Percentiles rank a stretch among this genome's conserved stretches.
phyloP scores from a whole-genome alignment of 2,888 invertebrate genomes.

The Lottia gigantea region DNA sequence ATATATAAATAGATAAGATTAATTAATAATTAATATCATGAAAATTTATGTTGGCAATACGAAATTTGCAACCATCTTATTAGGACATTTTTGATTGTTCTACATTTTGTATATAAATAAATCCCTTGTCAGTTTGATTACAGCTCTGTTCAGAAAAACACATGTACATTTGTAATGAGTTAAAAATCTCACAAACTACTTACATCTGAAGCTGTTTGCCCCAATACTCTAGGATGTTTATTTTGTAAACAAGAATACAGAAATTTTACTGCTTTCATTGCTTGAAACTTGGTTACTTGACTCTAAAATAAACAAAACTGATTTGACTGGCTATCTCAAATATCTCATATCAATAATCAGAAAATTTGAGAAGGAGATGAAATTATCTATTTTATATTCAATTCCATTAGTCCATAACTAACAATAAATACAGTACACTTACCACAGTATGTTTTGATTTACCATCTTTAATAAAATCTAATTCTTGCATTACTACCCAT shows the following conservation, averaged over 20 bases:
- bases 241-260: slow-evolving; percentile 35
- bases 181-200: slow-evolving; percentile 6
- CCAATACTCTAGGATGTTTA: slow-evolving; percentile 41
- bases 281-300: slow-evolving; percentile 27
- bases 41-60: no score
- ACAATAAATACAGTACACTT: neutral
- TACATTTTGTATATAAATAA: no score
- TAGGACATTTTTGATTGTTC: no score
- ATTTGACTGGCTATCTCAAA: no score
- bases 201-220: slow-evolving; percentile 49
- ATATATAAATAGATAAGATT: neutral
- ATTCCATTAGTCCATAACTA: neutral
- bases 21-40: no score
- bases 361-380: no score
- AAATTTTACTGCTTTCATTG: slow-evolving; percentile 37
- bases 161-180: no score
- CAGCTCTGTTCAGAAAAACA: slow-evolving; percentile 1
- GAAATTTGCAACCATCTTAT: no score
- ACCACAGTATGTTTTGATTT: slow-evolving; percentile 18
- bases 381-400: no score
- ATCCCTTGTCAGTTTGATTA: no score
- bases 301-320: neutral
- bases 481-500: slow-evolving; percentile 55
- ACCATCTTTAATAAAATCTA: slow-evolving; percentile 46
- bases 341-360: no score